Conservation (phyloP, 2,888 invertebrate genomes). For the Labia minor region DNA sequence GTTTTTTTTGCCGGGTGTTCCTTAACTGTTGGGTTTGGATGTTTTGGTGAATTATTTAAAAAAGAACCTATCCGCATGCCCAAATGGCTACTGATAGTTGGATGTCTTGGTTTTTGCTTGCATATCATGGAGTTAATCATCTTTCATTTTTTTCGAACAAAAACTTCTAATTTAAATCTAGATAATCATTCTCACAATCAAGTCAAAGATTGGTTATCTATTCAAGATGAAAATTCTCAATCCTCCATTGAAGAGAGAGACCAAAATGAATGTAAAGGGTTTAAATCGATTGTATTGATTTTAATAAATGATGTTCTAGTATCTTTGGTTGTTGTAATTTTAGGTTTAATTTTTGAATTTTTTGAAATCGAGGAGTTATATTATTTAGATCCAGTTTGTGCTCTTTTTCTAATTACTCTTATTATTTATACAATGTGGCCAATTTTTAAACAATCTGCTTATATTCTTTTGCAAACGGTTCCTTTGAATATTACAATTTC, state of each 20-base stretch:
- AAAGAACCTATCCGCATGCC: background rate
- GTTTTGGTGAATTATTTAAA: background rate
- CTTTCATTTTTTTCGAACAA: background rate
- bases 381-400: background rate
- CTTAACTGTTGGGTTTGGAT: background rate
- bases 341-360: background rate
- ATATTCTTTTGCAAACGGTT: background rate
- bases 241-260: background rate
- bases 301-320: background rate
- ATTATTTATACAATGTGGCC: background rate
- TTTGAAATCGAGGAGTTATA: background rate
- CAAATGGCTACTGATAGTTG: background rate
- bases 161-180: background rate
- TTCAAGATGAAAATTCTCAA: background rate
- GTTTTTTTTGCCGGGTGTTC: background rate
- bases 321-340: background rate
- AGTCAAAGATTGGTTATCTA: background rate
- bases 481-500: background rate
- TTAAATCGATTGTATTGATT: background rate
- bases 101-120: background rate
- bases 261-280: background rate
- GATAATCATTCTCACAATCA: background rate
- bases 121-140: background rate
- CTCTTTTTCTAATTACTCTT: background rate
- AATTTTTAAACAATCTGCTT: background rate